These are phyloP conservation scores for Matsumyia berberina DNA, from an alignment of 2,888 invertebrate genomes.

Conservation along the genomic window DNA sequence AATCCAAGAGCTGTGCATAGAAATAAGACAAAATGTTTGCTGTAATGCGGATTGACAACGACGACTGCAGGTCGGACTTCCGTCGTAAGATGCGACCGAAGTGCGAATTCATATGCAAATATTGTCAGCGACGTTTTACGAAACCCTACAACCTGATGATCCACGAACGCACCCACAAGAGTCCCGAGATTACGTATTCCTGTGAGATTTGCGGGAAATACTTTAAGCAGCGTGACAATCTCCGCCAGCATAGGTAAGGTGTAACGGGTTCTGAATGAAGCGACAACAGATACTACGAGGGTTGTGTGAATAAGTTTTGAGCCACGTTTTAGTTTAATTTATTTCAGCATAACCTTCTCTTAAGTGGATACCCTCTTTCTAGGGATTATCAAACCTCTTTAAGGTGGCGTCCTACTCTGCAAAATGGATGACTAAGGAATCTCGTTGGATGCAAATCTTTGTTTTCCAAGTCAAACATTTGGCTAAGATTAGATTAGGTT, in stretches of 20 bases:
- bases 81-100: conserved; percentile 95
- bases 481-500: too few relatives aligned
- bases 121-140: conserved; percentile 98
- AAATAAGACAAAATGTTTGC: conserved; percentile 90
- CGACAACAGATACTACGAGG: too few relatives aligned
- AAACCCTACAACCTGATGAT: conserved; percentile 99
- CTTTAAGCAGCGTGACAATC: conserved; percentile 98
- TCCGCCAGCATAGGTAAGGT: conserved; percentile 95
- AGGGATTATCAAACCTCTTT: too few relatives aligned
- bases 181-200: conserved; percentile 97
- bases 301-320: too few relatives aligned
- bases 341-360: too few relatives aligned
- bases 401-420: too few relatives aligned
- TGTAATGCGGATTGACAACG: conserved; percentile 95
- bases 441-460: too few relatives aligned
- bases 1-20: conserved; percentile 51
- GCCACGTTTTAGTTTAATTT: too few relatives aligned
- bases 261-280: neutral
- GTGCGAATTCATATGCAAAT: conserved; percentile 99
- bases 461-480: too few relatives aligned
- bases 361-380: too few relatives aligned
- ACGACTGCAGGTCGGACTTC: conserved; percentile 93
- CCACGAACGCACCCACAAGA: conserved; percentile 99
- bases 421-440: too few relatives aligned
- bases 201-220: conserved; percentile 99